phyloP scores from a whole-genome alignment of 1,140 invertebrate species.

The Gryllus bimaculatus region DNA sequence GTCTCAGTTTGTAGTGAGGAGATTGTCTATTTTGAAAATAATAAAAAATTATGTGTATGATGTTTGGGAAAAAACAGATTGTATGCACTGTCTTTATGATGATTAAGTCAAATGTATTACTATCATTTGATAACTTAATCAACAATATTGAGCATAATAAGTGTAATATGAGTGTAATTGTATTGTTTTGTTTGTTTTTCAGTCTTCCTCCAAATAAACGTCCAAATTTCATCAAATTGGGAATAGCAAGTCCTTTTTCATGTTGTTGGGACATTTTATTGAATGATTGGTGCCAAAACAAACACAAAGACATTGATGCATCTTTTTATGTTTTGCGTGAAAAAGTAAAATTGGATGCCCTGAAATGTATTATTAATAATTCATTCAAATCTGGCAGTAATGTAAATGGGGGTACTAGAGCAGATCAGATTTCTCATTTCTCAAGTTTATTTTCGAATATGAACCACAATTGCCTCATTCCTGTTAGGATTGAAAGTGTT shows the following conservation, averaged over 20 bases:
- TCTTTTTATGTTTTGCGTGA: constrained; percentile 47
- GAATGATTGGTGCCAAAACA: constrained; percentile 49
- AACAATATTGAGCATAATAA: not conserved
- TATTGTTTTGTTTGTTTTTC: constrained; percentile 26
- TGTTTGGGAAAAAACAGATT: no score
- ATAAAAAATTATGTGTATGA: no score
- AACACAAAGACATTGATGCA: constrained; percentile 22
- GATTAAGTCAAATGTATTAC: no score
- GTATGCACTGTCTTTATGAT: no score
- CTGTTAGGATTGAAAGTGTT: constrained; percentile 24
- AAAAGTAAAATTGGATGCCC: constrained; percentile 34
- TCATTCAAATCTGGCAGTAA: not conserved
- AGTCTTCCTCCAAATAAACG: constrained; percentile 71
- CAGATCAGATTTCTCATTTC: not conserved
- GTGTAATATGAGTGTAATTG: constrained; percentile 10
- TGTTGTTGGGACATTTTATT: constrained; percentile 61
- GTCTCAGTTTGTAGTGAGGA: no score
- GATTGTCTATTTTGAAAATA: no score
- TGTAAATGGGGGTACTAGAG: not conserved
- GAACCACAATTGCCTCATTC: constrained; percentile 24
- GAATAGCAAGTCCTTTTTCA: constrained; percentile 62
- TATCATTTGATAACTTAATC: no score
- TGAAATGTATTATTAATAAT: constrained; percentile 24
- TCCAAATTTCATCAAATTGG: constrained; percentile 69
- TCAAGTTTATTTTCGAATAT: not conserved